Conservation (phyloP, 2,113 vertebrate species). For the Cricetomys ansorgei region DNA sequence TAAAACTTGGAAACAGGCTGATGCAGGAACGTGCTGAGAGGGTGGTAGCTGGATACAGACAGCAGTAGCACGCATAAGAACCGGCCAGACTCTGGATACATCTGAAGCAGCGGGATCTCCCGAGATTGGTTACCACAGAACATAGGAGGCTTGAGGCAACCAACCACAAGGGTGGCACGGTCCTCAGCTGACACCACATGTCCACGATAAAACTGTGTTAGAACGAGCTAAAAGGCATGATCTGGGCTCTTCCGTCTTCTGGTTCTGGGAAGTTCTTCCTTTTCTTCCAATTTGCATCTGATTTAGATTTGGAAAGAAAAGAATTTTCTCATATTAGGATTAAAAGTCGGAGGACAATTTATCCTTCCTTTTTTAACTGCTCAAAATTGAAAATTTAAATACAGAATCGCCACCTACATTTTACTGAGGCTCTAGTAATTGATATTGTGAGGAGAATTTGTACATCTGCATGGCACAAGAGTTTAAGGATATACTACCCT, state of each 20-base stretch:
- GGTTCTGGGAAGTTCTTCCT: background rate
- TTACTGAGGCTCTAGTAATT: background rate
- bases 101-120: background rate
- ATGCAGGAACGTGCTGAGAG: background rate
- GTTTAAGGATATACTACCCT: background rate
- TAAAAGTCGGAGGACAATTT: background rate
- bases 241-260: background rate
- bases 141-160: background rate
- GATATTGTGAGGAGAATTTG: background rate
- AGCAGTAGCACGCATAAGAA: background rate
- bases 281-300: background rate
- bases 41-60: background rate
- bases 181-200: background rate
- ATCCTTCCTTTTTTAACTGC: background rate
- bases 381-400: slow-evolving; percentile 28
- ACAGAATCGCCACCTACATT: background rate
- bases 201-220: background rate
- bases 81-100: background rate
- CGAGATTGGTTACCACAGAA: background rate
- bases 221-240: background rate
- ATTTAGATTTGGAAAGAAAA: background rate
- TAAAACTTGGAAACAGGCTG: background rate
- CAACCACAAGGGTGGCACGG: background rate
- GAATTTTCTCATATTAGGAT: background rate
- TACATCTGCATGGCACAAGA: background rate